Base-by-base conservation (phyloP, 2,888 invertebrate genomes). In the Drosophila silvestris region DNA sequence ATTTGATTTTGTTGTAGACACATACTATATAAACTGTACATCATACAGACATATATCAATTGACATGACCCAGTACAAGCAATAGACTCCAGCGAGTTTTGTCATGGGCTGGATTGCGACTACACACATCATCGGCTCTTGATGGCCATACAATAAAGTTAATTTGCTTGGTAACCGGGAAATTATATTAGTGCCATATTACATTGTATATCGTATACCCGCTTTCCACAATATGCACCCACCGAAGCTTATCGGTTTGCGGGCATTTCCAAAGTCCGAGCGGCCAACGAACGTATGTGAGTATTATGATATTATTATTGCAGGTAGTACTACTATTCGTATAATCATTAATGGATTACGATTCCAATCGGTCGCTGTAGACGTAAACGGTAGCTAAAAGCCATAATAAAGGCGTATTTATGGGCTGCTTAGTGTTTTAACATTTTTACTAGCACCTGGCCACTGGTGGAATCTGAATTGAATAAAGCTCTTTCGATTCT, bases 331-430 rank as follows among this genome's bases (percentile, higher is more conserved):
- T 77, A 53, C 53, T 53, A 69, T 53, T 79, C 66, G 71, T 68
- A 62, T 71, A 82, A 77, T 88, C 82, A 79, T 82, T 75, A 85
- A 77, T 82, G 88, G 90, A 88, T 90, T 90, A 85, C 88, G 83
- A 72, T 72, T 65, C 64, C 82, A 77, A 87, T 87, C 85, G 85
- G 61, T 52, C 41, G 62, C 35, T 53, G 53, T 63, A 51, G 65
- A 57, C 53, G 58, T 72, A 81, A 79, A 85, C 90, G 80, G 88
- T 85, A 85, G 85, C 89, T 79, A 73, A 85, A 90, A 87, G 82
- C 88, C 82, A 66, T 74, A 84, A 89, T 84, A 82, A 87, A 84
- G 72, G 68, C 72, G 67, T 87, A 77, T 89, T 87, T 87, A 85
- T 83, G 85, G 58, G 64, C 69, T 76, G 83, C 70, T 79, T 71